Evolutionary conservation across 1,140 invertebrate genomes (phyloP).

Genomic region (Penaeus japonicus): DNA sequence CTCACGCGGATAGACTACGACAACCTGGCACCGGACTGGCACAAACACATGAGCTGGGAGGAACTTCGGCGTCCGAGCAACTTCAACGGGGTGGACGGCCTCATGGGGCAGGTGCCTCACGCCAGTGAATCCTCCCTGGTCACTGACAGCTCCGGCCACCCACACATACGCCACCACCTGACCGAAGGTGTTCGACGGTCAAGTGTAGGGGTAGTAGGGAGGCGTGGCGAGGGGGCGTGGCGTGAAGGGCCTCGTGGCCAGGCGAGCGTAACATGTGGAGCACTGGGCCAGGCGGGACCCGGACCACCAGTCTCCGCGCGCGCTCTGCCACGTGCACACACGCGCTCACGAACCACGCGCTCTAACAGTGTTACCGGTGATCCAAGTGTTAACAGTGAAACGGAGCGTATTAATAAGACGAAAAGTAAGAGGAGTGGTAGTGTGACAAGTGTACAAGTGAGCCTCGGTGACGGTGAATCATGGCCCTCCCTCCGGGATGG

Average conservation of each 20-base stretch:
- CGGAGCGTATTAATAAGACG: not conserved
- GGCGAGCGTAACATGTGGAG: constrained; percentile 53
- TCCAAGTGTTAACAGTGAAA: not conserved
- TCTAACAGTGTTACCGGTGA: not conserved
- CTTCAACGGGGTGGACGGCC: not conserved
- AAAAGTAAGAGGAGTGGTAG: not conserved
- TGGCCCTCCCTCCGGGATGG: not conserved
- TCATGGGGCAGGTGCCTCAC: not conserved
- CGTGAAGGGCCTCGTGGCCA: constrained; percentile 20
- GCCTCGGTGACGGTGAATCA: constrained; percentile 3
- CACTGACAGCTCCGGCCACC: not conserved
- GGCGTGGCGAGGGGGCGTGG: constrained; percentile 39
- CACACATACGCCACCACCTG: not conserved
- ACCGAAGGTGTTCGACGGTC: constrained; percentile 3
- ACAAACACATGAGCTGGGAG: not conserved
- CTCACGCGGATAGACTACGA: constrained; percentile 43
- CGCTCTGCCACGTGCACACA: constrained; percentile 44
- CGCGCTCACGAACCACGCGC: constrained; percentile 3
- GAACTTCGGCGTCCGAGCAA: not conserved
- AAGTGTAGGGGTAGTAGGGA: not conserved
- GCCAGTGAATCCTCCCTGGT: not conserved
- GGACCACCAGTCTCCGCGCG: constrained; percentile 33
- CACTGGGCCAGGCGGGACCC: constrained; percentile 49
- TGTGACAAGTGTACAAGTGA: too few relatives aligned
- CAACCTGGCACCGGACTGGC: constrained; percentile 1